These are phyloP conservation scores for Lepas anatifera DNA, from an alignment of 2,888 invertebrate genomes.

Conservation along the genomic window DNA sequence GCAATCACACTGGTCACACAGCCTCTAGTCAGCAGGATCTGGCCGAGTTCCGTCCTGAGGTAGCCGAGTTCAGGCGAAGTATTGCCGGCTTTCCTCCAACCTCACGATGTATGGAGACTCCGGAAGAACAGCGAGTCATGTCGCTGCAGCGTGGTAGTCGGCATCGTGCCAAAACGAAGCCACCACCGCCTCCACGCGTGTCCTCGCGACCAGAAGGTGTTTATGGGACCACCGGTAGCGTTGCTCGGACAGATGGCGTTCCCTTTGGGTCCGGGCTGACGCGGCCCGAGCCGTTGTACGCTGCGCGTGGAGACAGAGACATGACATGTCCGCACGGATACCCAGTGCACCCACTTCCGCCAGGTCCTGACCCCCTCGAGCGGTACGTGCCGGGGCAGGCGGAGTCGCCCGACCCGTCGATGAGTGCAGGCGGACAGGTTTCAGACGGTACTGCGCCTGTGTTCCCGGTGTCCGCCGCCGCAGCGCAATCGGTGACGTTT, in stretches of 20 bases:
- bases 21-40: background rate
- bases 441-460: too few species aligned
- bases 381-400: slow-evolving; percentile 1
- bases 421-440: too few species aligned
- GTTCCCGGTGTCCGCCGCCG: too few species aligned
- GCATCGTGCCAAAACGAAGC: background rate
- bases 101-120: background rate
- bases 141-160: background rate
- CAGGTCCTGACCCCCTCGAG: background rate
- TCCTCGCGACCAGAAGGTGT: background rate
- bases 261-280: too few species aligned
- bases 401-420: slow-evolving; percentile 7
- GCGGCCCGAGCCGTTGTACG: background rate
- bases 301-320: background rate
- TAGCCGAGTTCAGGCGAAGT: background rate
- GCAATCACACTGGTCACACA: background rate
- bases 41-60: too few species aligned
- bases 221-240: background rate
- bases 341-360: slow-evolving; percentile 3
- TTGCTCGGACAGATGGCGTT: too few species aligned
- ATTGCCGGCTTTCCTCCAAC: background rate
- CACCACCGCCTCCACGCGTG: background rate
- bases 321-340: background rate
- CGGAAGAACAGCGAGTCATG: background rate
- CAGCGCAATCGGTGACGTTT: too few species aligned